Conservation (phyloP, 1,140 invertebrate genomes). For the Procambarus virginalis region DNA sequence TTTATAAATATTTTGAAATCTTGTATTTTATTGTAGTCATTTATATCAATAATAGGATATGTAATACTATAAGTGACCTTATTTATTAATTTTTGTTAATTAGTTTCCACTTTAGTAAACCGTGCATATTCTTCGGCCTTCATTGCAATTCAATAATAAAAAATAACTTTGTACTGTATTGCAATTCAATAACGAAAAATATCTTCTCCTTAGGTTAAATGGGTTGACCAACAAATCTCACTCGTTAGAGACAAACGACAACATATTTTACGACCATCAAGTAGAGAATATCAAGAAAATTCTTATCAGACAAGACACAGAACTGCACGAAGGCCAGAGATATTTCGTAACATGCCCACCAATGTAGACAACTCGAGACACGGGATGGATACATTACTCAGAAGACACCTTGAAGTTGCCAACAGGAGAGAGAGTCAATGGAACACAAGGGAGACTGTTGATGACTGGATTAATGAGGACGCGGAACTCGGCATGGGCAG, state of each 20-base stretch:
- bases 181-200: neutral
- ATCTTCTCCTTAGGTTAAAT: conserved; percentile 12
- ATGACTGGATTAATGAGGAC: neutral
- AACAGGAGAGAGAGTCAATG: neutral
- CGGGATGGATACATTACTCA: neutral
- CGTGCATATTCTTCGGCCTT: too few species aligned
- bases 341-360: neutral
- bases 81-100: too few species aligned
- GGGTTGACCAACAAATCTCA: conserved; percentile 33
- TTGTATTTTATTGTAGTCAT: too few species aligned
- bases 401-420: too few species aligned
- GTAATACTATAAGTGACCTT: too few species aligned
- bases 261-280: neutral
- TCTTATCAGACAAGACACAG: neutral
- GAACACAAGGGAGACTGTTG: neutral
- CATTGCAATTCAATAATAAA: too few species aligned
- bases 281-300: neutral
- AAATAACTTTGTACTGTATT: too few species aligned
- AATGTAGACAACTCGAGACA: neutral
- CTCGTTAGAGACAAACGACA: conserved; percentile 15
- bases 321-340: neutral
- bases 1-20: too few species aligned
- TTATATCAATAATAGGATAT: too few species aligned
- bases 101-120: too few species aligned
- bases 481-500: neutral